Percentiles rank a stretch among this genome's conserved stretches.
Conservation (phyloP, 1,140 invertebrate genomes). For the Lethrus apterus region DNA sequence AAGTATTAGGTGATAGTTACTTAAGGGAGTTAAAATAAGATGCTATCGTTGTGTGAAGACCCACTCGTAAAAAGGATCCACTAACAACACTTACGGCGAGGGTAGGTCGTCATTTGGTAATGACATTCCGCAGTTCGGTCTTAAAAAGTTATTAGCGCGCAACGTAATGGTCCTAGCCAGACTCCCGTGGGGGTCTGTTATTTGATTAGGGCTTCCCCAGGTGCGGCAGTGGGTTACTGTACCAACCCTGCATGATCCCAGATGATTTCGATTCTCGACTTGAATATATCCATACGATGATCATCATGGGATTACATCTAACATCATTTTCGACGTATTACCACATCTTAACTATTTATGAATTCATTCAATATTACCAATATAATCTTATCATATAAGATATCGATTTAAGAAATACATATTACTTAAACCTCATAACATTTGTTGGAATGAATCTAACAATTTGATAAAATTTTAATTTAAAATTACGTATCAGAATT, state of each 20-base stretch:
- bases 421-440: too few species aligned
- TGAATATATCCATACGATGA: constrained; percentile 16
- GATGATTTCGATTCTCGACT: neutral
- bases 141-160: constrained; percentile 23
- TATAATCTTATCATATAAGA: too few species aligned
- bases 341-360: constrained; percentile 23
- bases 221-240: constrained; percentile 19
- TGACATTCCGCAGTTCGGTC: constrained; percentile 20
- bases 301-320: constrained; percentile 17
- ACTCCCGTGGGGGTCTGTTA: constrained; percentile 17
- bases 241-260: constrained; percentile 15
- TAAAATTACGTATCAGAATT: too few species aligned
- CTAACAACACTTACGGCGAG: constrained; percentile 18
- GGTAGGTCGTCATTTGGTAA: constrained; percentile 22
- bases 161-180: constrained; percentile 15
- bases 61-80: constrained; percentile 20
- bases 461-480: too few species aligned
- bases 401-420: too few species aligned
- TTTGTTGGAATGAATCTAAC: too few species aligned
- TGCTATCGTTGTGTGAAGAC: constrained; percentile 7
- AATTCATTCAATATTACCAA: too few species aligned
- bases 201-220: constrained; percentile 19
- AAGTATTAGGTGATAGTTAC: constrained; percentile 12
- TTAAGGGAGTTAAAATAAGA: constrained; percentile 10
- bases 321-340: constrained; percentile 23